Percentiles rank a stretch among this genome's conserved stretches.
Evolutionary conservation across 2,888 invertebrate genomes (phyloP).

Genomic region (Chrysolina americana): DNA sequence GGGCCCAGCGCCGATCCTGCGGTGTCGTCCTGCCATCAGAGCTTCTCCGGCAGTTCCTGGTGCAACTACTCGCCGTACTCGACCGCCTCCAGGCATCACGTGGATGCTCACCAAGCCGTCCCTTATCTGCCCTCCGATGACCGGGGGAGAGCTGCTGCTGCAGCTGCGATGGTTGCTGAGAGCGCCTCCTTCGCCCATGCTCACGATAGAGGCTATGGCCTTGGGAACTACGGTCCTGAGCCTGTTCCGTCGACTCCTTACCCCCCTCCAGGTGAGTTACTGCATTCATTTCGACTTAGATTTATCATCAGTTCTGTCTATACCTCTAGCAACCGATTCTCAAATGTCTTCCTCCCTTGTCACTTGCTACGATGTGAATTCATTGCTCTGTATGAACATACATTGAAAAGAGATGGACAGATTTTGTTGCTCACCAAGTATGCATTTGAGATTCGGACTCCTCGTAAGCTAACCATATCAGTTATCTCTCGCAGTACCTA

Average conservation of each 20-base stretch:
- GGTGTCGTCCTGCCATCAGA: constrained; percentile 78
- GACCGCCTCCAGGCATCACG: constrained; percentile 75
- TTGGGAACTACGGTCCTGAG: constrained; percentile 82
- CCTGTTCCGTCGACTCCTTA: constrained; percentile 83
- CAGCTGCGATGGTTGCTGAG: constrained; percentile 73
- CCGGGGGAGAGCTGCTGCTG: constrained; percentile 76
- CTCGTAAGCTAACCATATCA: too few relatives aligned
- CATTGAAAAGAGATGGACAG: too few relatives aligned
- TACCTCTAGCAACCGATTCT: background rate
- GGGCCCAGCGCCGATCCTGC: constrained; percentile 71
- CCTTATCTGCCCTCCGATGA: constrained; percentile 82
- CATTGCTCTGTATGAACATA: too few relatives aligned
- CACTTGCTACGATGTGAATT: too few relatives aligned
- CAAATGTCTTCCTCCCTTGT: too few relatives aligned
- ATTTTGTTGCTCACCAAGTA: too few relatives aligned
- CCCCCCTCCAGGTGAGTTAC: constrained; percentile 79
- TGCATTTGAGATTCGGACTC: too few relatives aligned
- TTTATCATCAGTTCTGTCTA: background rate
- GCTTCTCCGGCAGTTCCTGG: constrained; percentile 80
- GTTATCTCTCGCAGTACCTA: too few relatives aligned
- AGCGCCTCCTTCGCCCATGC: constrained; percentile 81
- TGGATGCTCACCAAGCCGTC: constrained; percentile 74
- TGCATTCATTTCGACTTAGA: background rate
- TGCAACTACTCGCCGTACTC: constrained; percentile 80
- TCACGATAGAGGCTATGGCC: constrained; percentile 75